Evolutionary conservation across 92 coral and sea anemone genomes (phyloP), one percentile per base, ranked within the genome.

Genomic region (Galaxea fascicularis): DNA sequence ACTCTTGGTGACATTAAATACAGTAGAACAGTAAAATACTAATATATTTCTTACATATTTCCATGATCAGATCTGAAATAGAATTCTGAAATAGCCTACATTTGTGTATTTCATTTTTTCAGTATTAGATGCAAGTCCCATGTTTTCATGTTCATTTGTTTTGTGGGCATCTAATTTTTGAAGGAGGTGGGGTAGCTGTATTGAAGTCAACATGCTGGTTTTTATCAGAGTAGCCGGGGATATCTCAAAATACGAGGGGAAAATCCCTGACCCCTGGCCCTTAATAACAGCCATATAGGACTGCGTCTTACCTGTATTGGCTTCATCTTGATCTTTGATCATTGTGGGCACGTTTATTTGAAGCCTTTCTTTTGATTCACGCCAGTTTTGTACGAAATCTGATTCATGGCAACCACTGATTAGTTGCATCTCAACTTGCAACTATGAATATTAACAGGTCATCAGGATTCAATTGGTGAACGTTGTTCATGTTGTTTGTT

Each of bases 351-450:
- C 65, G 21, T 59, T 59, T 18, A 21, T 59, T 59, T 18, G 65
- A n/a, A 65, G 44, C 70, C 70, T 65, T 22, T 65, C 70, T 26
- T 65, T 65, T 26, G 44, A 26, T 16, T 26, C 39, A 11, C 44
- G 26, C 70, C 70, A 65, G 70, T 65, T 65, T n/a, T n/a, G 3
- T 8, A 26, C 10, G 27, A 65, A 65, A 25, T 65, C 70, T 4
- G 24, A 17, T 26, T 26, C 44, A 17, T 11, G 5, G 44, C 39
- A 26, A 13, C 7, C 6, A 12, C 41, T 28, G 39, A 26, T 25
- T 8, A 65, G 70, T 22, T 65, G 41, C 70, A 65, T 65, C 70
- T 65, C 70, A 25, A 65, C 70, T 65, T 25, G 39, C 26, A 65
- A 25, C 70, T 65, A 1, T 21, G 18, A 17, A 25, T 26, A 29